Evolutionary conservation across 2,888 invertebrate genomes (phyloP), one percentile per base, ranked within the genome.

Genomic region (Caenorhabditis macrosperma): DNA sequence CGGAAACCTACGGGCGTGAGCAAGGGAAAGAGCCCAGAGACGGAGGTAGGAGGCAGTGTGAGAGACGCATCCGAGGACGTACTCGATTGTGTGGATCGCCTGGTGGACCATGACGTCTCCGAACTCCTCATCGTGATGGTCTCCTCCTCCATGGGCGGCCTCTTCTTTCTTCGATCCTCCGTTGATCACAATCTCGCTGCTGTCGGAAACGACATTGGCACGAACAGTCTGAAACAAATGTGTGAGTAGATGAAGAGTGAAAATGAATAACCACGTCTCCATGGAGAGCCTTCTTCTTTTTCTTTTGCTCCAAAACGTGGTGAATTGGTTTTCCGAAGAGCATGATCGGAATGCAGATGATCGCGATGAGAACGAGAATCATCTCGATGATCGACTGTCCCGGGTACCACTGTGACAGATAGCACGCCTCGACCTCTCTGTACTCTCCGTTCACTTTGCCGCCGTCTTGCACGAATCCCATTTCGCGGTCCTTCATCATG

Each of bases 61-160:
- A 2, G 98, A 98, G 44, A 99, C 95, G 83, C 97, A 97, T 76
- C 98, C 98, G 87, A 99, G 93, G 85, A 98, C 97, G 92, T 95
- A 99, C 93, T 99, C 99, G 60, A 89, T 89, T 20, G 90, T 90
- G 78, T 90, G 90, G 52, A 90, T 90, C 12, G 89, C 78, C 68
- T 96, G 95, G 91, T 95, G 94, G 88, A 97, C 96, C 93, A 96
- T 94, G 86, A 96, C 92, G 91, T 98, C 97, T 0, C 94, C 93
- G 92, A 96, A 85, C 84, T 80, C 81, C 35, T 84, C 78, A 22
- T 69, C 84, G 46, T 84, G 82, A 22, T 72, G 72, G 6, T 38
- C 72, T 33, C 61, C 48, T 57, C 67, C 71, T 55, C 57, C 67
- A n/a, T 72, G 52, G n/a, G 44, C 61, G 17, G 69, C 61, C 50